Conservation (phyloP, 1,140 invertebrate species). For the Epicauta chinensis region DNA sequence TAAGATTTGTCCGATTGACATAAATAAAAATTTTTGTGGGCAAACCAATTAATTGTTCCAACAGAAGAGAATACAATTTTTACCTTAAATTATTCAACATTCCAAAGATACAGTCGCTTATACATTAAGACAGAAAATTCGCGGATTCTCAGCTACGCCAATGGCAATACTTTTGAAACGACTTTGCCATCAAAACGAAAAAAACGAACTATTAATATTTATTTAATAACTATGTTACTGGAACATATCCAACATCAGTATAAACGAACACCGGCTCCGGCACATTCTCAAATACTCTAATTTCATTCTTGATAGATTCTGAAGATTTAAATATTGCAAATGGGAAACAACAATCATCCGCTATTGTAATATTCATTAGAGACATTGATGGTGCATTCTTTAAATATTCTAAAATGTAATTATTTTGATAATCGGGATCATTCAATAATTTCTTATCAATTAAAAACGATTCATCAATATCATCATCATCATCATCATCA, state of each 20-base stretch:
- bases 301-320: constrained; percentile 2
- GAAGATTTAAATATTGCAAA: background rate
- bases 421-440: constrained; percentile 4
- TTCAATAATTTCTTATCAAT: background rate
- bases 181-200: no score
- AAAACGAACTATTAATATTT: no score
- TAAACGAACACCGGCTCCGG: constrained; percentile 4
- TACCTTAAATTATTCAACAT: no score
- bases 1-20: no score
- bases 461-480: background rate
- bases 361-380: constrained; percentile 4
- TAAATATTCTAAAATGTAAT: constrained; percentile 11
- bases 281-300: constrained; percentile 6
- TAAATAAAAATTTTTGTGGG: no score
- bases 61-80: no score
- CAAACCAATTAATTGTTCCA: no score
- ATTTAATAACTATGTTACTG: background rate
- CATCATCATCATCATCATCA: background rate
- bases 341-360: constrained; percentile 3
- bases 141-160: no score
- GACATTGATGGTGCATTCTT: constrained; percentile 4
- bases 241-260: constrained; percentile 8
- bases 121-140: no score
- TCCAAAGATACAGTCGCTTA: no score
- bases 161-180: no score